Conservation (phyloP, 2,113 vertebrate species). For the Theristicus caerulescens region DNA sequence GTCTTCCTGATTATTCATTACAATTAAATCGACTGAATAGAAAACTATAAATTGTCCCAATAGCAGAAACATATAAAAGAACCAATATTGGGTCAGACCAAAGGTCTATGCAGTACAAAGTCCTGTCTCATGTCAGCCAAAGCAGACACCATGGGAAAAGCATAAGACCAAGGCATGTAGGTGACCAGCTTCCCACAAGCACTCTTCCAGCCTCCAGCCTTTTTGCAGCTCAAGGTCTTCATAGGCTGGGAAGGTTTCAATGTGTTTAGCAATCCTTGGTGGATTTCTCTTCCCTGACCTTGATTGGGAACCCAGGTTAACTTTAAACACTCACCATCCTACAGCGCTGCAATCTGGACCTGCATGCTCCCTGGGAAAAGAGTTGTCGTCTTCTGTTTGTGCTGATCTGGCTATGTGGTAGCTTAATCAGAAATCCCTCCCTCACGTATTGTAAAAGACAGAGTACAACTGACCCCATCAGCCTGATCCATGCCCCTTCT, state of each 20-base stretch:
- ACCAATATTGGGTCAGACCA: background rate
- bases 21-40: background rate
- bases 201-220: background rate
- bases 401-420: background rate
- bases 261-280: background rate
- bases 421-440: background rate
- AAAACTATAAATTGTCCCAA: background rate
- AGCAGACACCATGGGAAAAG: background rate
- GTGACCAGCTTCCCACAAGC: background rate
- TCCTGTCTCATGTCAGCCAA: background rate
- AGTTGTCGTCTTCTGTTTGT: fast-evolving
- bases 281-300: background rate
- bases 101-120: background rate
- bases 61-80: background rate
- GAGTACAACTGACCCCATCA: background rate
- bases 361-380: background rate
- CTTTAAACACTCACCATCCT: background rate
- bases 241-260: background rate
- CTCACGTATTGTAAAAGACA: background rate
- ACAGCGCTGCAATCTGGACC: background rate
- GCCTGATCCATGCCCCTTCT: background rate
- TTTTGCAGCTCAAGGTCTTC: background rate
- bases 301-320: background rate
- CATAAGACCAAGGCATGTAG: background rate
- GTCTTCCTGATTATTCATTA: background rate